These are phyloP conservation scores for Apteryx mantelli DNA, from an alignment of 2,113 vertebrate species.

Conservation along the genomic window DNA sequence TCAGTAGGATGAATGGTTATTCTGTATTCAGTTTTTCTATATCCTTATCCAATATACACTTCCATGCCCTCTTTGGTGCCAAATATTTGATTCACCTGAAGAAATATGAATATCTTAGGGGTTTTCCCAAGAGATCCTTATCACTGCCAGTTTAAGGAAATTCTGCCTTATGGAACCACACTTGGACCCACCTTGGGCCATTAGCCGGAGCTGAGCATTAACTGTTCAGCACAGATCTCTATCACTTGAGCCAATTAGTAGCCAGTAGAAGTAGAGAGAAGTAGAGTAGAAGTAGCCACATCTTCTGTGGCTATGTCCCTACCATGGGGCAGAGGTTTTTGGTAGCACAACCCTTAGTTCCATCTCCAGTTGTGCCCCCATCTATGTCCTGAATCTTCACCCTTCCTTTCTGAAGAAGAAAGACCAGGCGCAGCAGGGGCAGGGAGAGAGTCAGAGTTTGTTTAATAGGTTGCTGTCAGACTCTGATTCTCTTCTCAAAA, in stretches of 20 bases:
- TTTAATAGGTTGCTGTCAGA: neutral
- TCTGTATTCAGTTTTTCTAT: neutral
- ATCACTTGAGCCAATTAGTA: neutral
- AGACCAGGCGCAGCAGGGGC: neutral
- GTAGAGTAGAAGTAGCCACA: neutral
- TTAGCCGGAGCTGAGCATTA: neutral
- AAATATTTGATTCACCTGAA: neutral
- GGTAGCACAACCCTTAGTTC: neutral
- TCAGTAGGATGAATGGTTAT: neutral
- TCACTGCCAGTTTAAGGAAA: neutral
- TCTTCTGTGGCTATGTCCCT: accelerated
- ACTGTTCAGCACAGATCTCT: neutral
- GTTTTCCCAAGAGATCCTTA: neutral
- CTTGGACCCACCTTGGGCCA: accelerated
- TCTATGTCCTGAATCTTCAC: accelerated
- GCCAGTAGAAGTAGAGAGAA: neutral
- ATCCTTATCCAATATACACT: neutral
- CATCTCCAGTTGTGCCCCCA: neutral
- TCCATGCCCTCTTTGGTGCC: neutral
- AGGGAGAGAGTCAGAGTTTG: neutral
- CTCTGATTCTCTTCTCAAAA: neutral
- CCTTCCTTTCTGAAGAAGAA: neutral
- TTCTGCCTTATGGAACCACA: neutral
- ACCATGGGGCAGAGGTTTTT: neutral
- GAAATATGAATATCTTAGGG: neutral